phyloP scores from a whole-genome alignment of 2,888 invertebrate genomes.

The Thecophora atra region DNA sequence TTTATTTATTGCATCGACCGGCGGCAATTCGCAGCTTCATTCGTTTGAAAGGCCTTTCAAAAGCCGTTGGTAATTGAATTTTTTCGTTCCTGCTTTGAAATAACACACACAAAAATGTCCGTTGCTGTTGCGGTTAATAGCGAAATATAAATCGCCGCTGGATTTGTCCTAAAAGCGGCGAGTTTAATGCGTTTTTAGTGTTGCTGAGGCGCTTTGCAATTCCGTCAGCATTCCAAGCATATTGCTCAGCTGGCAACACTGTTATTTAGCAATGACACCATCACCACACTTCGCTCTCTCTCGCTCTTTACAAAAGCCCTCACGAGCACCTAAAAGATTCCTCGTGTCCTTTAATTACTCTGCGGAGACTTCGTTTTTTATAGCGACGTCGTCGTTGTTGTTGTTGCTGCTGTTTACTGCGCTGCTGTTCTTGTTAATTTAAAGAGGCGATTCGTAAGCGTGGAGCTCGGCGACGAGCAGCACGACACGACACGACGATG shows the following conservation, averaged over 20 bases:
- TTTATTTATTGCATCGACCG: slow-evolving; percentile 12
- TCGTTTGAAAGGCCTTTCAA: slow-evolving; percentile 1
- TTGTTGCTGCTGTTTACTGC: background rate
- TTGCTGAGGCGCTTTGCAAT: slow-evolving; percentile 39
- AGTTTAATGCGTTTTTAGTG: slow-evolving; percentile 41
- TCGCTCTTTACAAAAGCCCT: background rate
- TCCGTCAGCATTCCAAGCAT: slow-evolving; percentile 13
- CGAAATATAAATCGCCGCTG: background rate
- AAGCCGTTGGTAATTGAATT: background rate
- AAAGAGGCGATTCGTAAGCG: slow-evolving; percentile 42
- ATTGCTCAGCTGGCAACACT: slow-evolving; percentile 8
- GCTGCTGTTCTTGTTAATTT: slow-evolving; percentile 37
- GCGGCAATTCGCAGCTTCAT: background rate
- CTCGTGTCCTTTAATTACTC: slow-evolving; percentile 31
- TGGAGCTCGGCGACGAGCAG: slow-evolving; percentile 16
- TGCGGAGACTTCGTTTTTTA: background rate
- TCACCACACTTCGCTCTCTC: background rate
- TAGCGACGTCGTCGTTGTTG: slow-evolving; percentile 5
- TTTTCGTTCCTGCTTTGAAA: background rate
- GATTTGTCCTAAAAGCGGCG: background rate
- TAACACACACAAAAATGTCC: background rate
- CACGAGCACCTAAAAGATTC: slow-evolving; percentile 9
- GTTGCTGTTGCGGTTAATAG: background rate
- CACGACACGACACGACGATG: slow-evolving; percentile 29
- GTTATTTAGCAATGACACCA: background rate